These are phyloP conservation scores for Grus americana DNA, from an alignment of 2,113 vertebrate genomes.

Conservation along the genomic window DNA sequence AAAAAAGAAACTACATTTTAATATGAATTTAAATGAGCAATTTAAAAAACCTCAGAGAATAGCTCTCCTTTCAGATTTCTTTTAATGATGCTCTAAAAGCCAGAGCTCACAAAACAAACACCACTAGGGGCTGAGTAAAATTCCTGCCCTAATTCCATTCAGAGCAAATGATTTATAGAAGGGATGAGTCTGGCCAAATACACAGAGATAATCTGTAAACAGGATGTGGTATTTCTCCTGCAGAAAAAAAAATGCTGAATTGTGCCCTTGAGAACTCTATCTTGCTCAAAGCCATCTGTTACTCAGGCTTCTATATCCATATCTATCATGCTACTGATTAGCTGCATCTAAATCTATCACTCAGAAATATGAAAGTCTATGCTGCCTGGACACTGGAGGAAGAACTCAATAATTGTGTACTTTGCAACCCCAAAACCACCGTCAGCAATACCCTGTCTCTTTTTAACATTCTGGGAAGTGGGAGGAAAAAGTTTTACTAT, in stretches of 20 bases:
- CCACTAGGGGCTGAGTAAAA: neutral
- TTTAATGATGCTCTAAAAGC: neutral
- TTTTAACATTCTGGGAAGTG: neutral
- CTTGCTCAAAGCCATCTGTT: neutral
- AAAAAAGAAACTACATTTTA: neutral
- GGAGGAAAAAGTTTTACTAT: neutral
- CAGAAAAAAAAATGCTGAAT: neutral
- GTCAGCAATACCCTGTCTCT: neutral
- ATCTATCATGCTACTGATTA: neutral
- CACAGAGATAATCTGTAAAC: neutral
- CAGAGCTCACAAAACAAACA: neutral
- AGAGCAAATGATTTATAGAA: neutral
- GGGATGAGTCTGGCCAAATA: neutral
- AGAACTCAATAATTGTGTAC: neutral
- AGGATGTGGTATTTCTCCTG: neutral
- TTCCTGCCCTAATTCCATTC: neutral
- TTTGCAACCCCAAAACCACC: neutral
- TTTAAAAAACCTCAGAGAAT: neutral
- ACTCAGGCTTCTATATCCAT: neutral
- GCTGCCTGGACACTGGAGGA: neutral
- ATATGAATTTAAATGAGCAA: neutral
- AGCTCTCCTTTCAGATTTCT: neutral
- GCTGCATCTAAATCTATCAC: neutral
- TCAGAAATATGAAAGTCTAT: neutral
- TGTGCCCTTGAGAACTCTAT: neutral